Conservation (phyloP, 2,113 vertebrate species). For the Crotophaga sulcirostris region DNA sequence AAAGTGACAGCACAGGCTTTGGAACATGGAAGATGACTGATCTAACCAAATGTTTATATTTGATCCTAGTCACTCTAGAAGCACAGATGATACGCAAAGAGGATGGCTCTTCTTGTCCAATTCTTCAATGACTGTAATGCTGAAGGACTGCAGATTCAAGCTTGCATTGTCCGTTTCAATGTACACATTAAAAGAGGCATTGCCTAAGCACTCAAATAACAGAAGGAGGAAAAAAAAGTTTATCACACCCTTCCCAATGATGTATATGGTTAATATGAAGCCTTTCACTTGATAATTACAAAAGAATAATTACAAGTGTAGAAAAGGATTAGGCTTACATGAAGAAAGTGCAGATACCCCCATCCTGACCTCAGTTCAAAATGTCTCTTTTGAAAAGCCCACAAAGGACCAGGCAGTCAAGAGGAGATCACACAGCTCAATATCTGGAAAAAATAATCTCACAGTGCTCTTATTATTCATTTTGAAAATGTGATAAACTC, state of each 20-base stretch:
- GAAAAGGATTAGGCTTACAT: neutral
- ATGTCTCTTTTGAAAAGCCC: neutral
- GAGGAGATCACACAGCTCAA: neutral
- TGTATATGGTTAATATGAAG: neutral
- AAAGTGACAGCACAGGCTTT: neutral
- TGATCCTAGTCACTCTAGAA: neutral
- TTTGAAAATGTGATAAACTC: neutral
- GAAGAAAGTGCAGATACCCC: neutral
- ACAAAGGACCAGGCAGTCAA: neutral
- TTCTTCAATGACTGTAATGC: neutral
- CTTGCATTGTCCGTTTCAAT: neutral
- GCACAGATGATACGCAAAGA: neutral
- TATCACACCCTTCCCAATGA: neutral
- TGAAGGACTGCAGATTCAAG: neutral
- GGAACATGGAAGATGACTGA: neutral
- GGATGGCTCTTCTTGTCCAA: neutral
- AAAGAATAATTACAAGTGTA: neutral
- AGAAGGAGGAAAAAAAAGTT: accelerated
- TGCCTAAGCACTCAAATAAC: neutral
- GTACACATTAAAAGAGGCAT: neutral
- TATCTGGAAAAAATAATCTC: neutral
- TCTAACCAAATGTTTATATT: neutral
- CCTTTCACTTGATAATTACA: neutral
- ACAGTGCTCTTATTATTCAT: neutral
- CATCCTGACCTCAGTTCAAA: neutral